phyloP scores from a whole-genome alignment of 2,797 vertebrate genomes.

The Sarcoramphus papa region DNA sequence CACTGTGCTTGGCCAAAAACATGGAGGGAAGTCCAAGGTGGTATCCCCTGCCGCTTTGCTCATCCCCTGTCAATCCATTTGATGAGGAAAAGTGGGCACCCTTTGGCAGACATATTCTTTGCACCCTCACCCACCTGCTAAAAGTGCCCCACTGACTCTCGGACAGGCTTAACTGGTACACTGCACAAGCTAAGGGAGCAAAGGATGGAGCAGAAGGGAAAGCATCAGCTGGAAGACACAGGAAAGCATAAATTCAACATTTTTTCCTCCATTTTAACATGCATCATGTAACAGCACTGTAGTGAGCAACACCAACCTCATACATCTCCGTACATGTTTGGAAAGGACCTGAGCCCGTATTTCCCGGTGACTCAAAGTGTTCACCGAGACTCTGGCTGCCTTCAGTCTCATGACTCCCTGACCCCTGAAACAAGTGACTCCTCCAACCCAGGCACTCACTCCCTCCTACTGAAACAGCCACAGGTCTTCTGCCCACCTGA shows the following conservation, averaged over 20 bases:
- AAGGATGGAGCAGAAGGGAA: not conserved
- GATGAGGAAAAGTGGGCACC: accelerated
- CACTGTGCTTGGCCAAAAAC: not conserved
- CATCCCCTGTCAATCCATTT: not conserved
- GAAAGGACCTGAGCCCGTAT: not conserved
- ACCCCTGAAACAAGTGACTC: not conserved
- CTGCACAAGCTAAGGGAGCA: too few species aligned
- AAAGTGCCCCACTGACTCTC: not conserved
- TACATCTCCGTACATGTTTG: not conserved
- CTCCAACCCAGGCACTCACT: not conserved
- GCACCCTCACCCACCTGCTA: not conserved
- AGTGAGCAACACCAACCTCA: not conserved
- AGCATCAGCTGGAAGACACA: not conserved
- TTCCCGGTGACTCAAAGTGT: not conserved
- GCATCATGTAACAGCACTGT: accelerated
- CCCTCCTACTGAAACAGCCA: not conserved
- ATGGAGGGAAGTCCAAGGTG: not conserved
- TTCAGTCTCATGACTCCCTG: not conserved
- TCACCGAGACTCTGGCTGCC: accelerated
- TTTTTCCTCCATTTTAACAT: not conserved
- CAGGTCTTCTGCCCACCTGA: not conserved
- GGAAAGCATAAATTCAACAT: not conserved
- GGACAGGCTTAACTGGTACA: not conserved
- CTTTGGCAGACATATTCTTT: not conserved
- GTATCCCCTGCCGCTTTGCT: not conserved